Evolutionary conservation across 30 jellyfish, hydroid and myxozoan species (phyloP).

Genomic region (Clytia hemisphaerica): DNA sequence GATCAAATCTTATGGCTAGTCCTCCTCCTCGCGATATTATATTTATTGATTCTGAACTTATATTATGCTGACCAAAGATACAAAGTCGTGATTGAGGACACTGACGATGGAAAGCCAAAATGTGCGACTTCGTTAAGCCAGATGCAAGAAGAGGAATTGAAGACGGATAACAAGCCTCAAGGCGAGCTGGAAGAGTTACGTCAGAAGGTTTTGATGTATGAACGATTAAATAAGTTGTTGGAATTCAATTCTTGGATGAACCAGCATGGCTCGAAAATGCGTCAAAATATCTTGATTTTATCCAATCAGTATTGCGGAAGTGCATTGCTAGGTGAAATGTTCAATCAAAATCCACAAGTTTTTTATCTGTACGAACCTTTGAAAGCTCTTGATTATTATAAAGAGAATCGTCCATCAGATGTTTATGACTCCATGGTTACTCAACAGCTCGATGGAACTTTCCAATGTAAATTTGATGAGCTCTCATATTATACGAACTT

Average conservation of each 20-base stretch:
- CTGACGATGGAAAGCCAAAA: background rate
- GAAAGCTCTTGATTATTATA: conserved; percentile 81
- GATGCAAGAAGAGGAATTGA: conserved; percentile 12
- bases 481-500: conserved; percentile 80
- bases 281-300: conserved; percentile 86
- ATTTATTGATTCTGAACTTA: conserved; percentile 44
- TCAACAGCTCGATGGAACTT: conserved; percentile 86
- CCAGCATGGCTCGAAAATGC: conserved; percentile 97
- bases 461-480: conserved; percentile 96
- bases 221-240: conserved; percentile 76
- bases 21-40: conserved; percentile 58
- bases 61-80: conserved; percentile 8
- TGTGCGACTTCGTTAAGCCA: conserved; percentile 9
- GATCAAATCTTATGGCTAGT: conserved; percentile 76
- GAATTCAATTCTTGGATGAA: conserved; percentile 99
- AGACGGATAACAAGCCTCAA: background rate
- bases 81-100: background rate
- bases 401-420: conserved; percentile 96
- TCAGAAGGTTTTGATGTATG: conserved; percentile 97
- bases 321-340: conserved; percentile 87
- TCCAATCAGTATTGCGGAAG: conserved; percentile 99
- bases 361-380: conserved; percentile 92
- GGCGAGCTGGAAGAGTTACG: conserved; percentile 78
- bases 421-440: conserved; percentile 99
- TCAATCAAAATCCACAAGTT: conserved; percentile 97